Conservation (phyloP, 1,140 invertebrate genomes). For the Chrysomallon squamiferum region DNA sequence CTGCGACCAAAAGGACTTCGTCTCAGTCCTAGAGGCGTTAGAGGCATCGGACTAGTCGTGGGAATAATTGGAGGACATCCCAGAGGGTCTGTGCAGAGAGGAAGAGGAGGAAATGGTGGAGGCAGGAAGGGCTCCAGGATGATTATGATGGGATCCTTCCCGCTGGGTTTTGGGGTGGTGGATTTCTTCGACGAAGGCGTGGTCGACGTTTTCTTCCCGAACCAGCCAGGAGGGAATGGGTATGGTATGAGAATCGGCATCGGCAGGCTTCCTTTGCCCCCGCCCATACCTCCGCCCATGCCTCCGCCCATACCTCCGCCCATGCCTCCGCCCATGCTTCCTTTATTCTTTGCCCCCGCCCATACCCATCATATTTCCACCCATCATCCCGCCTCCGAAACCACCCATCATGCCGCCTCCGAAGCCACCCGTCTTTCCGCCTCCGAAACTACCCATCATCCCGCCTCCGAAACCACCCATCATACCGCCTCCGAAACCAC, state of each 20-base stretch:
- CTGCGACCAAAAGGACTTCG: too few species aligned
- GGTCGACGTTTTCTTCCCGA: background rate
- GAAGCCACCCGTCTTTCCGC: background rate
- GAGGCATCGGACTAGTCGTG: too few species aligned
- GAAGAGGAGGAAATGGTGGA: background rate
- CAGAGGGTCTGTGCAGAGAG: background rate
- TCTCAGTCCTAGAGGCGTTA: too few species aligned
- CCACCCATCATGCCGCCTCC: background rate
- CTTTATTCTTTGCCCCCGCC: background rate
- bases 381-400: background rate
- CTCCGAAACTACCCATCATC: background rate
- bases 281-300: background rate
- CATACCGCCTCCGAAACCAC: background rate
- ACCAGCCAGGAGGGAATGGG: background rate
- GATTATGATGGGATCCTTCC: background rate
- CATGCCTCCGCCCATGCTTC: background rate
- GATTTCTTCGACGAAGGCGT: background rate
- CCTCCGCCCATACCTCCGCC: background rate
- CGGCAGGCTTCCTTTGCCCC: background rate
- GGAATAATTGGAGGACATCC: too few species aligned
- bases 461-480: background rate
- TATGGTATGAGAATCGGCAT: background rate
- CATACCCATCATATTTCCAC: background rate
- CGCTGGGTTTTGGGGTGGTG: background rate
- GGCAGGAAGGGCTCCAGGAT: background rate